Base-by-base conservation (phyloP, 1,140 invertebrate species). In the Dendrolimus punctatus region DNA sequence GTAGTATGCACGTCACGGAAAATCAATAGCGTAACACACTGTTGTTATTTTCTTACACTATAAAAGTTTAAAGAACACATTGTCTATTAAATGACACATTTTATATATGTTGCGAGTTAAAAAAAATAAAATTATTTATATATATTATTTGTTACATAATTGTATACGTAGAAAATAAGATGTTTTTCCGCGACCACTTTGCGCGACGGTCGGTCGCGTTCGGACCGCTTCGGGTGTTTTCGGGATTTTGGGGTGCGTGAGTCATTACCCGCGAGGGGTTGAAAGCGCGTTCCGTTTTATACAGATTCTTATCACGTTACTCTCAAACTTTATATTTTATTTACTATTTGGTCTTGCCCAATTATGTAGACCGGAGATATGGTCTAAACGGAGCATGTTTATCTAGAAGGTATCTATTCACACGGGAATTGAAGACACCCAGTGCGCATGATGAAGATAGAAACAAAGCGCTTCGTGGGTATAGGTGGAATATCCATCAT, bases 141-240 rank as follows among this genome's bases (percentile, higher is more conserved):
- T 66, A 66, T 62, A 64, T 62, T 60, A 60, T 62, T 53, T 60
- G 67, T 84, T 84, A 84, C 73, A 76, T 84, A 84, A 84, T 77
- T 8, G 48, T 49, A 49, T 74, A 38, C 67, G 55, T 46, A 53
- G 39, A 48, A 51, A 60, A 61, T 52, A 62, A 67, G 68, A 73
- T 80, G 71, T 80, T 82, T 80, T 79, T 53, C 60, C 73, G 73
- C 51, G 57, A 50, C 37, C 40, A 46, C 44, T 6, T 53, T 66
- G 68, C 73, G 71, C 71, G 60, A 53, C 53, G 39, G 38, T 76
- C 74, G 73, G 60, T 6, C 9, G 45, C 49, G 40, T 49, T 73
- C 76, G 75, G 56, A 51, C 40, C 39, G n/a, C 51, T 56, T 82
- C 76, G 75, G 64, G 54, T 51, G 49, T 63, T 69, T 67, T 54